Evolutionary conservation across 2,797 vertebrate genomes (phyloP).

Genomic region (Tokudaia muenninki): DNA sequence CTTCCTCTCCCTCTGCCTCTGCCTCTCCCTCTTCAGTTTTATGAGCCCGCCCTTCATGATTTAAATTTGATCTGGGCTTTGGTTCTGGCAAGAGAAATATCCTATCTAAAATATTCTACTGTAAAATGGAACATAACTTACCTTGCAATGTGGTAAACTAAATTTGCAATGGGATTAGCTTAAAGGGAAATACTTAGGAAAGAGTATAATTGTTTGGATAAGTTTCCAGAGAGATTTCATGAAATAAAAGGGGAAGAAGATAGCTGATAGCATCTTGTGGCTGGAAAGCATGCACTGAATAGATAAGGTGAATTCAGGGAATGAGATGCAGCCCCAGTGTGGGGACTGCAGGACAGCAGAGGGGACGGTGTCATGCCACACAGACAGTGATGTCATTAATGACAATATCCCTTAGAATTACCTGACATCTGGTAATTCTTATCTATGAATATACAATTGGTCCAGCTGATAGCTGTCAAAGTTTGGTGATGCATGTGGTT

Average conservation of each 20-base stretch:
- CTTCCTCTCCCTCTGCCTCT: neutral
- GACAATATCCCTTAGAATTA: slow-evolving; percentile 49
- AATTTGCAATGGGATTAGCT: slow-evolving; percentile 11
- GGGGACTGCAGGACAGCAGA: neutral
- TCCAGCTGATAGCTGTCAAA: slow-evolving; percentile 20
- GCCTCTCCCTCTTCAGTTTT: neutral
- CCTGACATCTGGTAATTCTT: slow-evolving; percentile 31
- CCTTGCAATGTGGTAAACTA: slow-evolving; percentile 2
- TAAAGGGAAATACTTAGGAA: slow-evolving; percentile 31
- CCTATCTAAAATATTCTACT: slow-evolving; percentile 22
- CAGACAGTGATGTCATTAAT: neutral
- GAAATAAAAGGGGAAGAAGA: neutral
- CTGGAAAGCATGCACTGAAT: neutral
- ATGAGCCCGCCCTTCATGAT: neutral
- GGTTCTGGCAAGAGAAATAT: slow-evolving; percentile 20
- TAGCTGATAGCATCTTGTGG: neutral
- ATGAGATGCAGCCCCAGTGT: neutral
- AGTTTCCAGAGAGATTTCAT: slow-evolving; percentile 18
- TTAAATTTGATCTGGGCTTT: slow-evolving; percentile 46
- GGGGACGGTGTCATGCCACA: neutral
- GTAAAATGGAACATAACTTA: slow-evolving; percentile 38
- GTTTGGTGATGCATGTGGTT: neutral
- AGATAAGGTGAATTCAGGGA: neutral
- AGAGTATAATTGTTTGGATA: neutral
- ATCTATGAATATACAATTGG: neutral